Conservation (phyloP, 2,113 vertebrate species). For the Zosterops japonicus region DNA sequence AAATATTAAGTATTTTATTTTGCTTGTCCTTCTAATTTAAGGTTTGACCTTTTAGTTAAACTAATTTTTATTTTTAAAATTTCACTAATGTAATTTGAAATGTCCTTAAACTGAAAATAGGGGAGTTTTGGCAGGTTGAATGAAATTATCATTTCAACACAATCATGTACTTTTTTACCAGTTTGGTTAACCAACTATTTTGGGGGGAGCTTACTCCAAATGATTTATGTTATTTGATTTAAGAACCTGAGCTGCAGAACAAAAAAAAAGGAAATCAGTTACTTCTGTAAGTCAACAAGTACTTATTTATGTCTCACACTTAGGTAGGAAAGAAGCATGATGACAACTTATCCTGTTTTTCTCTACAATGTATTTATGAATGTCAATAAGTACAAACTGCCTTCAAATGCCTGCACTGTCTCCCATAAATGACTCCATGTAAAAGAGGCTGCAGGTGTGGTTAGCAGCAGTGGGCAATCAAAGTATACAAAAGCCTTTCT, state of each 20-base stretch:
- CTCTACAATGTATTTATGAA: not conserved
- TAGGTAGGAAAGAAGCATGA: not conserved
- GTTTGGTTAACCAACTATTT: not conserved
- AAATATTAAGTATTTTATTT: not conserved
- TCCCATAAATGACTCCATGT: not conserved
- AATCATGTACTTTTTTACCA: rapidly evolving
- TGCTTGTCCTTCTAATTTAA: not conserved
- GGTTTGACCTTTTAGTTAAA: not conserved
- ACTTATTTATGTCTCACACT: rapidly evolving
- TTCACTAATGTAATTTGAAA: not conserved
- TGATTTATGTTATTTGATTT: not conserved
- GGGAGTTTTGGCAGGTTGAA: not conserved
- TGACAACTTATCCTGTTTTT: not conserved
- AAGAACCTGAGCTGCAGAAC: not conserved
- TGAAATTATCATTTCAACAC: not conserved
- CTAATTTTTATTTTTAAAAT: rapidly evolving
- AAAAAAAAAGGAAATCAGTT: not conserved
- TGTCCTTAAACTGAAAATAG: not conserved
- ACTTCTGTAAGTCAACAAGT: not conserved
- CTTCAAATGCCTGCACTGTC: not conserved
- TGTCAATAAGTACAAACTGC: not conserved
- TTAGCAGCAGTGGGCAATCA: not conserved
- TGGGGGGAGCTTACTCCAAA: rapidly evolving
- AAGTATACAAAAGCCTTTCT: not conserved
- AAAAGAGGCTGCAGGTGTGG: not conserved